These are phyloP conservation scores for Desoria tigrina DNA, from an alignment of 2,888 invertebrate species.

Conservation along the genomic window DNA sequence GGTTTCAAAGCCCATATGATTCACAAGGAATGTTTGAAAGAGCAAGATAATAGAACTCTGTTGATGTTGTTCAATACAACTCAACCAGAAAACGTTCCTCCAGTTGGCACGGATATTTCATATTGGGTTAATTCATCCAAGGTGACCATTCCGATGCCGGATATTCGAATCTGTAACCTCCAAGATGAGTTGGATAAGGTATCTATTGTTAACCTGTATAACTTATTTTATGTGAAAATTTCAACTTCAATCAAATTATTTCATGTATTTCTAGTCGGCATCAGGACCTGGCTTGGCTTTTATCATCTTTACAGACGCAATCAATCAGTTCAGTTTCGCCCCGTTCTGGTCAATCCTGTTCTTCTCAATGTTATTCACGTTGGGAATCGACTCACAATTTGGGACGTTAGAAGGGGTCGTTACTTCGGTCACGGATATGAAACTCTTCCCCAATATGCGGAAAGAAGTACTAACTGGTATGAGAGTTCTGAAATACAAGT, in stretches of 20 bases:
- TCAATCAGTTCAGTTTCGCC: slow-evolving; percentile 94
- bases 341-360: slow-evolving; percentile 95
- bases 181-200: slow-evolving; percentile 80
- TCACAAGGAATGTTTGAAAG: slow-evolving; percentile 72
- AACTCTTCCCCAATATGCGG: slow-evolving; percentile 84
- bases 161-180: slow-evolving; percentile 68
- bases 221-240: too few species aligned
- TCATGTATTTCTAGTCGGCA: slow-evolving; percentile 71
- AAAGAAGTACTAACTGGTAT: slow-evolving; percentile 84
- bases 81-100: slow-evolving; percentile 30
- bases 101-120: slow-evolving; percentile 31
- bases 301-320: slow-evolving; percentile 96
- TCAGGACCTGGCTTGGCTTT: slow-evolving; percentile 95
- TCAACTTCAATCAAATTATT: not conserved
- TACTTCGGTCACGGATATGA: slow-evolving; percentile 93
- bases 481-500: too few species aligned
- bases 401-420: slow-evolving; percentile 88
- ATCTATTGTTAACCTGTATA: too few species aligned
- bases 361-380: slow-evolving; percentile 93
- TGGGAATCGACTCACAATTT: slow-evolving; percentile 81
- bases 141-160: slow-evolving; percentile 50
- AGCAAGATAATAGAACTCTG: slow-evolving; percentile 45
- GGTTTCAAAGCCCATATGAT: slow-evolving; percentile 84
- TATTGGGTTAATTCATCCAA: slow-evolving; percentile 47
- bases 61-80: slow-evolving; percentile 49